Base-by-base conservation (phyloP, 2,797 vertebrate genomes). In the Rhyacichthys aspro region DNA sequence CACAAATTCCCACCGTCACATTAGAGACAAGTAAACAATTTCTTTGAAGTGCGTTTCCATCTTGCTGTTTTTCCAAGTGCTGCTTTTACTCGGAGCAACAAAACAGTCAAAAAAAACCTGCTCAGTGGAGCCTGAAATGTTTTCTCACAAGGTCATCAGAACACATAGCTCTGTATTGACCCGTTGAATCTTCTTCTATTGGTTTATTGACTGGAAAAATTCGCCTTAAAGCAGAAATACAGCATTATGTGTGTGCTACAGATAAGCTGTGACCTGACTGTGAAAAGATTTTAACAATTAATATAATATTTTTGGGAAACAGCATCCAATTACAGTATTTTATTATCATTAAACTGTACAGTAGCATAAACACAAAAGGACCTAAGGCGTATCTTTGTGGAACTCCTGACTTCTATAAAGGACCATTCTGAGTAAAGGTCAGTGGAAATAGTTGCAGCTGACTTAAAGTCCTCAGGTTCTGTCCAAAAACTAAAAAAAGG, bases 11-110 rank as follows among this genome's bases (percentile, higher is more conserved):
- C 44, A 38, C 48, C 43, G 65, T 45, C 28, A 62, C 39, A 62
- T 72, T 50, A 70, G 38, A 50, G 34, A 45, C 33, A 59, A 67
- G 58, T 28, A 58, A 76, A 70, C 55, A 18, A 60, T 67, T 49
- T 58, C 7, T 49, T 70, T 72, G 47, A 52, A 73, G 37, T 49
- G 12, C 1, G 45, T 33, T 55, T 70, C 48, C 46, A n/a, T 42
- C 36, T 65, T 55, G 38, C 36, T 58, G n/a, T 39, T 46, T 45
- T 39, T 67, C 58, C 60, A 52, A 56, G 14, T 33, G n/a, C 55
- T 17, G 17, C 44, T 50, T 37, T 52, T 55, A 18, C 15, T 37
- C 9, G 10, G 39, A 17, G 43, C 17, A 59, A 46, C 41, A 39
- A 53, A 5, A 54, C 14, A 3, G 19, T 46, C 14, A 17, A 12